Evolutionary conservation across 2,113 vertebrate genomes (phyloP).

Genomic region (Anolis carolinensis): DNA sequence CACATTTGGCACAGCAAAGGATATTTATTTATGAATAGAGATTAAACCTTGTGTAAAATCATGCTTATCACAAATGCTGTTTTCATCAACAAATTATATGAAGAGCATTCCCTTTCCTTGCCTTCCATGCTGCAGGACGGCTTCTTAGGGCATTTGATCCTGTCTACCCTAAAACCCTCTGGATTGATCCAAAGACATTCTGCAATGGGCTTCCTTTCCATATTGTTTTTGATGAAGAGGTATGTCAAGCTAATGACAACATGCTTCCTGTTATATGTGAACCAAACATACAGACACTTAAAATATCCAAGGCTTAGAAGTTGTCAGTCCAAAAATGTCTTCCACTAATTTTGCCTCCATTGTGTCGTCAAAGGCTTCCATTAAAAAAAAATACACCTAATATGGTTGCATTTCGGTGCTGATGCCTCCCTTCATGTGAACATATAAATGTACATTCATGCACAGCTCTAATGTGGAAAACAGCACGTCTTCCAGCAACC

Average conservation of each 20-base stretch:
- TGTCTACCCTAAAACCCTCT: constrained; percentile 77
- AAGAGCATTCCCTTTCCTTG: neutral
- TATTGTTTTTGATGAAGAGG: constrained; percentile 83
- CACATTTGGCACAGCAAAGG: neutral
- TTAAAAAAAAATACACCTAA: too few species aligned
- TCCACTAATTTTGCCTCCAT: too few species aligned
- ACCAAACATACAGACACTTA: rapidly evolving
- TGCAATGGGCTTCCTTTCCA: constrained; percentile 84
- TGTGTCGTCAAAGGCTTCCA: too few species aligned
- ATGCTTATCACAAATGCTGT: neutral
- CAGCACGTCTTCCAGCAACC: too few species aligned
- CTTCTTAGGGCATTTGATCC: constrained; percentile 78
- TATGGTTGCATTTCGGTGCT: too few species aligned
- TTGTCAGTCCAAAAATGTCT: too few species aligned
- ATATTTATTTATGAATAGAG: neutral
- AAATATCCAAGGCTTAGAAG: neutral
- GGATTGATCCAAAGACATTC: constrained; percentile 80
- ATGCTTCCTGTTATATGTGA: neutral
- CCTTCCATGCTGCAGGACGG: constrained; percentile 65
- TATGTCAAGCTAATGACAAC: constrained; percentile 48
- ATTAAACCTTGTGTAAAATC: neutral
- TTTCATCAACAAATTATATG: neutral
- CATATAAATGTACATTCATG: too few species aligned
- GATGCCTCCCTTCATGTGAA: too few species aligned
- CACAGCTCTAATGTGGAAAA: too few species aligned